Evolutionary conservation across 1,140 invertebrate genomes (phyloP).

Genomic region (Pachypeltis micranthus): DNA sequence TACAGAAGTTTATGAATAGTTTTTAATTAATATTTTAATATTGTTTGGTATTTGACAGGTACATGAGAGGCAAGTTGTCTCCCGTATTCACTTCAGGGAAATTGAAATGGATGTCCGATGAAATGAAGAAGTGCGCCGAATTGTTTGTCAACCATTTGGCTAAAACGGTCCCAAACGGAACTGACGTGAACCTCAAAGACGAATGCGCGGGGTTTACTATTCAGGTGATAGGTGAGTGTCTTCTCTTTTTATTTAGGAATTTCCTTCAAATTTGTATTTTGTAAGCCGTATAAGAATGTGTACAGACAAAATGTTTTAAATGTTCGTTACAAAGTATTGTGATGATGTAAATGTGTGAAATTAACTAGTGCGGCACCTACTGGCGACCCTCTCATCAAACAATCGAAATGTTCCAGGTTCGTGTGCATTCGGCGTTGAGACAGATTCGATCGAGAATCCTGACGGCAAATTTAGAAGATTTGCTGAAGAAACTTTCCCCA

Average conservation of each 20-base stretch:
- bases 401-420: too few species aligned
- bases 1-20: too few species aligned
- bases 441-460: slow-evolving; percentile 4
- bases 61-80: slow-evolving; percentile 29
- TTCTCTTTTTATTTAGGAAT: not conserved
- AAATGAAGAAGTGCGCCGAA: slow-evolving; percentile 24
- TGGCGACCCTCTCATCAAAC: too few species aligned
- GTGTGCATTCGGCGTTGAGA: slow-evolving; percentile 10
- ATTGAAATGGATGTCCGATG: slow-evolving; percentile 27
- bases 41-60: too few species aligned
- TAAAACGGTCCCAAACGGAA: not conserved
- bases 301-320: too few species aligned
- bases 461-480: slow-evolving; percentile 2
- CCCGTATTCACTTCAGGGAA: slow-evolving; percentile 27
- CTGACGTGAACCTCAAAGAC: not conserved
- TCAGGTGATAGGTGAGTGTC: slow-evolving; percentile 2
- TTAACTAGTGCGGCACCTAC: too few species aligned
- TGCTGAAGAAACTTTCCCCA: not conserved
- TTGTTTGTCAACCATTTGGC: slow-evolving; percentile 17
- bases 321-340: too few species aligned
- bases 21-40: too few species aligned
- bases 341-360: too few species aligned
- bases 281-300: too few species aligned
- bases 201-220: not conserved
- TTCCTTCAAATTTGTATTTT: too few species aligned